phyloP scores from a whole-genome alignment of 1,140 invertebrate genomes.

The Sarcophaga bullata region DNA sequence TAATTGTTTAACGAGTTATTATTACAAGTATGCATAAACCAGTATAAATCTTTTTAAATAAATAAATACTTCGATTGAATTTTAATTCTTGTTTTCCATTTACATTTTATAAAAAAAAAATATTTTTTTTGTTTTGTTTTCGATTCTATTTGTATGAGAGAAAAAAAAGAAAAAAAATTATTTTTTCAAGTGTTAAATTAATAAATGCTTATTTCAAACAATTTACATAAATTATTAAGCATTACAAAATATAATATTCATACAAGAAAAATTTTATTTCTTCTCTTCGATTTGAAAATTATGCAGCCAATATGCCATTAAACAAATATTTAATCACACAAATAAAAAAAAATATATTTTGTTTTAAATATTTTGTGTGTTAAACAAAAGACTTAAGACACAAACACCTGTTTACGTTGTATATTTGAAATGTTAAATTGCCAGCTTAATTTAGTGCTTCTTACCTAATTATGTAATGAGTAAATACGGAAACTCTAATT shows the following conservation, averaged over 20 bases:
- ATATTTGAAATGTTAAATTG: too few species aligned
- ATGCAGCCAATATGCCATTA: background rate
- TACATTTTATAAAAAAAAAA: too few species aligned
- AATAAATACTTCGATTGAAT: background rate
- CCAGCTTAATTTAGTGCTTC: too few species aligned
- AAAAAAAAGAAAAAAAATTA: too few species aligned
- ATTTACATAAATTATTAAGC: background rate
- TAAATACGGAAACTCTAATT: too few species aligned
- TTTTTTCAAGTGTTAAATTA: conserved; percentile 12
- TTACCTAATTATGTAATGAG: too few species aligned
- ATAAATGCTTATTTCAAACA: conserved; percentile 10
- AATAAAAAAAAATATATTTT: conserved; percentile 3
- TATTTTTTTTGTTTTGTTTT: background rate
- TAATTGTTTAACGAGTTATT: conserved; percentile 7
- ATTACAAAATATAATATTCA: background rate
- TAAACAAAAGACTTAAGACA: too few species aligned
- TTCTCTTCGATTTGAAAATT: background rate
- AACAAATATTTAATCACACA: conserved; percentile 13
- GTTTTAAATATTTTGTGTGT: background rate
- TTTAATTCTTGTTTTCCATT: too few species aligned
- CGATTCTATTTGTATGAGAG: background rate
- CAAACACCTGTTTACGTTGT: too few species aligned
- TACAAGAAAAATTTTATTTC: background rate
- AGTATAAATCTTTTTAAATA: background rate
- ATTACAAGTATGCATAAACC: background rate